Conservation (phyloP, 53 echinoderm and acorn worm genomes). For the Echinarachnius parma region DNA sequence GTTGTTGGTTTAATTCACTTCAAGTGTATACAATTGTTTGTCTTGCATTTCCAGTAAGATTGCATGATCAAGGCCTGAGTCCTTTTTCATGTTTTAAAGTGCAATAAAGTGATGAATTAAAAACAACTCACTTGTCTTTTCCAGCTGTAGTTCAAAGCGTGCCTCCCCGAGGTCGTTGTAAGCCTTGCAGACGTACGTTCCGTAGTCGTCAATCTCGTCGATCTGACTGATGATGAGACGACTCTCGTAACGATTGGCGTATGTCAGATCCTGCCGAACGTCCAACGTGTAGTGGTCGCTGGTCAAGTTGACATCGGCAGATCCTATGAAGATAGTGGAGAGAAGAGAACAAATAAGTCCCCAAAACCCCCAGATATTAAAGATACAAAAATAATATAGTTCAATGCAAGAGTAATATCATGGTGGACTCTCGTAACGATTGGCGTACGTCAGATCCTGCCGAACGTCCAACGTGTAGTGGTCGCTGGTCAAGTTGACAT, state of each 20-base stretch:
- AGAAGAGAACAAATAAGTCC: too few relatives aligned
- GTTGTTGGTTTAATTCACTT: too few relatives aligned
- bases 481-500: slow-evolving; percentile 73
- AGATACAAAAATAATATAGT: too few relatives aligned
- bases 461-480: slow-evolving; percentile 75
- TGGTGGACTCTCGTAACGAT: slow-evolving; percentile 82
- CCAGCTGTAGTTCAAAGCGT: slow-evolving; percentile 62
- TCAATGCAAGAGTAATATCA: too few relatives aligned
- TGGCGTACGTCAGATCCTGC: slow-evolving; percentile 68
- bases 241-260: slow-evolving; percentile 83
- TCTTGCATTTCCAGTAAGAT: too few relatives aligned
- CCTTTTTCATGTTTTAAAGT: too few relatives aligned
- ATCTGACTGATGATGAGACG: slow-evolving; percentile 77
- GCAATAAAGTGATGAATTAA: too few relatives aligned
- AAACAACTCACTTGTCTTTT: slow-evolving; percentile 82
- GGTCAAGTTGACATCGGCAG: slow-evolving; percentile 65
- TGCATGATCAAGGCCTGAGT: too few relatives aligned
- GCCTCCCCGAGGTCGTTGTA: slow-evolving; percentile 78
- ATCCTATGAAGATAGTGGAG: too few relatives aligned
- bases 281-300: slow-evolving; percentile 75
- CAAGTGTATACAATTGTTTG: too few relatives aligned
- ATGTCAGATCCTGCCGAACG: slow-evolving; percentile 59
- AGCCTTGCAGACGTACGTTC: slow-evolving; percentile 80
- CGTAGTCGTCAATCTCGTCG: slow-evolving; percentile 72
- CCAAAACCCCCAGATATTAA: too few relatives aligned